These are phyloP conservation scores for Hyles euphorbiae DNA, from an alignment of 1,140 invertebrate species.

Conservation along the genomic window DNA sequence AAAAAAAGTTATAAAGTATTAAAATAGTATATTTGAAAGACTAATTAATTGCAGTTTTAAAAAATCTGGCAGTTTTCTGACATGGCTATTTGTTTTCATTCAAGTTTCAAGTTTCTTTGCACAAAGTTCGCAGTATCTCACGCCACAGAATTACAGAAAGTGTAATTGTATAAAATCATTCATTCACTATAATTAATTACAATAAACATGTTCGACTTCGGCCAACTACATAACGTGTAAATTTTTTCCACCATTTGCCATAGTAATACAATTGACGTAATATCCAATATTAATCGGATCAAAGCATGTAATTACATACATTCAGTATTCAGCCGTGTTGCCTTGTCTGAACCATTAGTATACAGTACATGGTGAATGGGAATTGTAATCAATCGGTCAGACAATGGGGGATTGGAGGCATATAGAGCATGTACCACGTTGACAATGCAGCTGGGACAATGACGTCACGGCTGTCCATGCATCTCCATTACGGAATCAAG, in stretches of 20 bases:
- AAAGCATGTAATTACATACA: slow-evolving; percentile 35
- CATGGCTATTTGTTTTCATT: too few species aligned
- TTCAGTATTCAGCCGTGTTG: slow-evolving; percentile 14
- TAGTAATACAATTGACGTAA: neutral
- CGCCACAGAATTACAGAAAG: too few species aligned
- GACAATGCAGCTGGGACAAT: slow-evolving; percentile 39
- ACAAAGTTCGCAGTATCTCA: too few species aligned
- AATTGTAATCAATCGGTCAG: slow-evolving; percentile 47
- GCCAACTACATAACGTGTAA: neutral
- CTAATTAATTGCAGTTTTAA: too few species aligned
- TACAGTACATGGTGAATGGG: slow-evolving; percentile 26
- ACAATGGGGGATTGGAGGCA: slow-evolving; percentile 40
- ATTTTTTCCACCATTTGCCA: neutral
- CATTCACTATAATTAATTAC: too few species aligned
- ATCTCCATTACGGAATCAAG: slow-evolving; percentile 39
- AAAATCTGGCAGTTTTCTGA: too few species aligned
- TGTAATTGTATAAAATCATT: too few species aligned
- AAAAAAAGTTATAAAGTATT: too few species aligned
- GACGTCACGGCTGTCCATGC: slow-evolving; percentile 30
- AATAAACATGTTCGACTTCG: too few species aligned
- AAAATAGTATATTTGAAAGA: too few species aligned
- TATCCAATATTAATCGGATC: slow-evolving; percentile 48
- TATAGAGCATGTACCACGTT: slow-evolving; percentile 18
- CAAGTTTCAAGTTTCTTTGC: too few species aligned
- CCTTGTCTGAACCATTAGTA: slow-evolving; percentile 26